These are phyloP conservation scores for Helicoverpa assulta DNA, from an alignment of 2,888 invertebrate species.

Conservation along the genomic window DNA sequence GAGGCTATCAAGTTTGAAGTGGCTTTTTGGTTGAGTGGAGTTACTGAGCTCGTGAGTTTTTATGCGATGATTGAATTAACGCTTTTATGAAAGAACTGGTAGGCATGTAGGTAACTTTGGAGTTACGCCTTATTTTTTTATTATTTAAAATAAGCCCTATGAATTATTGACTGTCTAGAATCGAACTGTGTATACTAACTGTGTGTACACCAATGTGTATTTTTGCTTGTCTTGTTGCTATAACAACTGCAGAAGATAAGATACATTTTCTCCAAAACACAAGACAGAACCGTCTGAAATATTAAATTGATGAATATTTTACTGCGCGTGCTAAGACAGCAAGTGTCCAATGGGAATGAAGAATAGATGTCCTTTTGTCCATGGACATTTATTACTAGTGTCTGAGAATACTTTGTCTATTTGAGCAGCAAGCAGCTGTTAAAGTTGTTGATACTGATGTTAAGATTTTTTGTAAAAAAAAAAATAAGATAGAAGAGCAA, in stretches of 20 bases:
- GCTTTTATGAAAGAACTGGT: no score
- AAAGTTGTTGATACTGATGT: not conserved
- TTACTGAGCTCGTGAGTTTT: slow-evolving; percentile 15
- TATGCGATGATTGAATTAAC: not conserved
- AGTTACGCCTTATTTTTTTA: no score
- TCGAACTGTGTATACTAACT: no score
- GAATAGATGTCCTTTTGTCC: slow-evolving; percentile 39
- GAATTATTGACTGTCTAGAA: no score
- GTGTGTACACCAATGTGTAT: no score
- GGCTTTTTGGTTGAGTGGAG: slow-evolving; percentile 20
- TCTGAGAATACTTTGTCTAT: slow-evolving; percentile 4
- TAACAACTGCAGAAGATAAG: no score
- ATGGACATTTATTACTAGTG: slow-evolving; percentile 27
- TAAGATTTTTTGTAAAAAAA: not conserved
- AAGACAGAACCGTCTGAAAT: slow-evolving; percentile 24
- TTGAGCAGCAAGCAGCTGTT: slow-evolving; percentile 5
- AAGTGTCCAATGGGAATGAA: slow-evolving; percentile 47
- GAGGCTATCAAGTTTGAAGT: slow-evolving; percentile 16
- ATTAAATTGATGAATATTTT: slow-evolving; percentile 50
- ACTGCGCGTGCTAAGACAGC: slow-evolving; percentile 26
- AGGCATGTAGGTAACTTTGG: no score
- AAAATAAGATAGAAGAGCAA: no score
- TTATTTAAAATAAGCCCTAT: no score
- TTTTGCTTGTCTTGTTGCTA: no score
- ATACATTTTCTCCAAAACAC: not conserved